These are phyloP conservation scores for Pachymerium ferrugineum DNA, from an alignment of 2,888 invertebrate species.

Conservation along the genomic window DNA sequence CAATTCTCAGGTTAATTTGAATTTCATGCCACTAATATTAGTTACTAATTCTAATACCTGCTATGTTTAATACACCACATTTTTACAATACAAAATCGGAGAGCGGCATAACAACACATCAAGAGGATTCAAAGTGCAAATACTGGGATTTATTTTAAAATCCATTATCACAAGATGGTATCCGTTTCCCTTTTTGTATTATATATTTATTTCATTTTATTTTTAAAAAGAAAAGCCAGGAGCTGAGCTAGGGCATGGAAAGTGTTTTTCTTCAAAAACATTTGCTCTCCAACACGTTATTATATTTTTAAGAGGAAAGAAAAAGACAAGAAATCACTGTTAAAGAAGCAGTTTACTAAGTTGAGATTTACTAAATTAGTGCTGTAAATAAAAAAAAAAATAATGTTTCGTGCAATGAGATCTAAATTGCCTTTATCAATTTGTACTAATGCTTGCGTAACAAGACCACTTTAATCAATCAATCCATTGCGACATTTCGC, in stretches of 20 bases:
- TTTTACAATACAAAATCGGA: too few relatives aligned
- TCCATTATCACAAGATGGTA: constrained; percentile 7
- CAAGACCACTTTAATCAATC: constrained; percentile 7
- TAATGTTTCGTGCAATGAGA: too few relatives aligned
- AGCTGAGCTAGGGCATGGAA: constrained; percentile 29
- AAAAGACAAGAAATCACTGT: background rate
- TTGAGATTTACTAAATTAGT: too few relatives aligned
- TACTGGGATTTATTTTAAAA: background rate
- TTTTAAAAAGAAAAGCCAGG: background rate
- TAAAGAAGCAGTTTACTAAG: background rate
- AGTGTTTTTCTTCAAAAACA: constrained; percentile 5
- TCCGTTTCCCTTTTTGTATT: background rate
- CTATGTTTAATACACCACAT: too few relatives aligned
- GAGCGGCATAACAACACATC: constrained; percentile 6
- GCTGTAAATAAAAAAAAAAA: too few relatives aligned
- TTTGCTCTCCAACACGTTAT: constrained; percentile 7
- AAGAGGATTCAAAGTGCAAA: background rate
- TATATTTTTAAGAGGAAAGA: too few relatives aligned
- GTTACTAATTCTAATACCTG: too few relatives aligned
- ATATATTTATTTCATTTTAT: background rate
- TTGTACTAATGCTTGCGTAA: too few relatives aligned
- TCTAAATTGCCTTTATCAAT: too few relatives aligned
- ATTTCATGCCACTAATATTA: too few relatives aligned
- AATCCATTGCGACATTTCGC: constrained; percentile 9
- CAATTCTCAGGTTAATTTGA: too few relatives aligned